phyloP scores from a whole-genome alignment of 2,888 invertebrate genomes.

The Chymomyza fuscimana region DNA sequence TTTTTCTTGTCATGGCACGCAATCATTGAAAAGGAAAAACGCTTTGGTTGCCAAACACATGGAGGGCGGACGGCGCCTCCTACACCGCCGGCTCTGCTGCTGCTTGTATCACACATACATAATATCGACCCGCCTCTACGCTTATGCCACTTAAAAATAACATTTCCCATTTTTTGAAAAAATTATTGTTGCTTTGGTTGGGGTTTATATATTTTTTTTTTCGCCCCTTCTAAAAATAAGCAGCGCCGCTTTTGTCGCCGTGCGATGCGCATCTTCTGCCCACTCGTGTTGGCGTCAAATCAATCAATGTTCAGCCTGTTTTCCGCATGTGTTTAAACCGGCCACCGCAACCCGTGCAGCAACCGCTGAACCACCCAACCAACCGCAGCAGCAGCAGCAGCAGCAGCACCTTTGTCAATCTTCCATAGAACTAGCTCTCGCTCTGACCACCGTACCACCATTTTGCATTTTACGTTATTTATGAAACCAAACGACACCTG shows the following conservation, averaged over 20 bases:
- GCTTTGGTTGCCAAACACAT: slow-evolving; percentile 6
- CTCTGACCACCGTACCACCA: neutral
- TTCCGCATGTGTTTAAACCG: slow-evolving; percentile 3
- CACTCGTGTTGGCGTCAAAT: slow-evolving; percentile 55
- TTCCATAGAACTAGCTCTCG: neutral
- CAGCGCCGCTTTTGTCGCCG: slow-evolving; percentile 19
- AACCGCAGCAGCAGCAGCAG: neutral
- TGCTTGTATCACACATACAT: neutral
- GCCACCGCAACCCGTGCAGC: slow-evolving; percentile 1
- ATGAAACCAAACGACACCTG: slow-evolving; percentile 9
- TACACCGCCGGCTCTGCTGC: slow-evolving; percentile 6
- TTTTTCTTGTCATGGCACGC: slow-evolving; percentile 39
- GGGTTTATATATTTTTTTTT: neutral
- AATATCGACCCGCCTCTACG: slow-evolving; percentile 1
- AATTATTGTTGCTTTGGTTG: neutral
- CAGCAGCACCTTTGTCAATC: neutral
- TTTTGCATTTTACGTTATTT: slow-evolving; percentile 17
- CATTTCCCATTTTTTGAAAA: slow-evolving; percentile 27
- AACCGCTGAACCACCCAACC: neutral
- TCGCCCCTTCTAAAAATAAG: slow-evolving; percentile 57
- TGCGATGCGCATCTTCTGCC: slow-evolving; percentile 27
- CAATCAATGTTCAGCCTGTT: slow-evolving; percentile 60
- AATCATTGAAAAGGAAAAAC: slow-evolving; percentile 55
- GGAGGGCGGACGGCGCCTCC: neutral
- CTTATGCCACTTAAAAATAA: slow-evolving; percentile 47